Percentiles rank a stretch among this genome's conserved stretches.
phyloP scores from a whole-genome alignment of 2,797 vertebrate genomes.

The Falco novaeseelandiae region DNA sequence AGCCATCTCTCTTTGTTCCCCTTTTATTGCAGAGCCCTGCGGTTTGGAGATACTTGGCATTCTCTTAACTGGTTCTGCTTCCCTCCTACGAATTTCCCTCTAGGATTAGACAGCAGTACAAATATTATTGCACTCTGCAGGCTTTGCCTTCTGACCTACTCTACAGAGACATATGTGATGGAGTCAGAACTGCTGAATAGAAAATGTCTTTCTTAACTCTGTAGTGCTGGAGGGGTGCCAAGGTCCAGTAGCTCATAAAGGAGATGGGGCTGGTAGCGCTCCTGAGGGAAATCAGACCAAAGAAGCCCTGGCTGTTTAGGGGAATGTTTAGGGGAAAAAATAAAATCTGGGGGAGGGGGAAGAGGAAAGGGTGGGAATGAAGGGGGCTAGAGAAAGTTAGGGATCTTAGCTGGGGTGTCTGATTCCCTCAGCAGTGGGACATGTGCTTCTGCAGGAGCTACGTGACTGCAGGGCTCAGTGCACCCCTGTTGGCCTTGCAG shows the following conservation, averaged over 20 bases:
- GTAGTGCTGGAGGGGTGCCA: slow-evolving; percentile 3
- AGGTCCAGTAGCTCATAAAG: slow-evolving; percentile 32
- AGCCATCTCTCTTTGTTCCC: slow-evolving; percentile 21
- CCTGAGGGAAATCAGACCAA: not conserved
- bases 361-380: not conserved
- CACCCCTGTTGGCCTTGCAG: not conserved
- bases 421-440: not conserved
- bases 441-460: not conserved
- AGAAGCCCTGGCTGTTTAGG: not conserved
- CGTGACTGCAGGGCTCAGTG: not conserved
- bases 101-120: slow-evolving; percentile 38
- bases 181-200: slow-evolving; percentile 1
- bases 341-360: not conserved
- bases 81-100: slow-evolving; percentile 1
- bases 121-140: slow-evolving; percentile 48
- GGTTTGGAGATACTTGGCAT: not conserved
- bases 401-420: not conserved
- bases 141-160: slow-evolving; percentile 45
- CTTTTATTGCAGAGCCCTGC: not conserved
- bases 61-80: slow-evolving; percentile 33
- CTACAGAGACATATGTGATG: slow-evolving; percentile 20
- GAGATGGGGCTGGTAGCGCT: not conserved
- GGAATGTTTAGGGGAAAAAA: not conserved
- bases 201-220: slow-evolving; percentile 37
- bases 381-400: not conserved